phyloP scores from a whole-genome alignment of 92 coral and sea anemone genomes.

The Epizoanthus ramosus region DNA sequence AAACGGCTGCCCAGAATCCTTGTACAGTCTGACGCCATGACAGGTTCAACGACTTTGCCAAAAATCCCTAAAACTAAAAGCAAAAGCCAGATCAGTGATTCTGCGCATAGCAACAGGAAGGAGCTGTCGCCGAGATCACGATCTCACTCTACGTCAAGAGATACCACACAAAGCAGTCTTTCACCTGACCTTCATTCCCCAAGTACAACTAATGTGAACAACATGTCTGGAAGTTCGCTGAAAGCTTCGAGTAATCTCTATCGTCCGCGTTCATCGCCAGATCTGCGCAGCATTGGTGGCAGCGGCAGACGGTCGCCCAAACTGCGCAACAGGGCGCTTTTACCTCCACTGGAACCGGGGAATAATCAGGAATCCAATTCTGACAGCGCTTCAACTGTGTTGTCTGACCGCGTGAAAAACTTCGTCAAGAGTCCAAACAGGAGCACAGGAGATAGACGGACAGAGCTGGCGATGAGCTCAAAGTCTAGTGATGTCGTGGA shows the following conservation, averaged over 20 bases:
- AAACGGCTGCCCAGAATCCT: conserved; percentile 11
- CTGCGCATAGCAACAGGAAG: neutral
- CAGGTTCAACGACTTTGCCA: neutral
- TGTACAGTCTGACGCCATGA: neutral
- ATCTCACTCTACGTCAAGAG: neutral
- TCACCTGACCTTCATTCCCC: neutral
- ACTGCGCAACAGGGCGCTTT: neutral
- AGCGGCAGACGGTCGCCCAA: conserved; percentile 24
- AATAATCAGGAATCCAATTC: neutral
- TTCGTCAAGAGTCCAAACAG: conserved; percentile 62
- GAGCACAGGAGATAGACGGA: conserved; percentile 39
- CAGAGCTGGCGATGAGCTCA: neutral
- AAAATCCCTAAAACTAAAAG: neutral
- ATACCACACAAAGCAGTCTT: neutral
- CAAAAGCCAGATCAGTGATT: neutral
- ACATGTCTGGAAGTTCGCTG: neutral
- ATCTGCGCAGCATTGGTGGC: neutral
- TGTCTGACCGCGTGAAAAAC: conserved; percentile 57
- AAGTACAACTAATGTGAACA: neutral
- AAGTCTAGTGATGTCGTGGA: conserved; percentile 21
- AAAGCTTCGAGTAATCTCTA: conserved; percentile 19
- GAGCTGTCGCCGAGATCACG: neutral
- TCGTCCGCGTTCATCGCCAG: conserved; percentile 17
- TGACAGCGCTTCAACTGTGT: conserved; percentile 17
- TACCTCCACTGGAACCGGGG: conserved; percentile 26